Percentiles rank a stretch among this genome's conserved stretches.
Conservation (phyloP, 2,888 invertebrate species). For the Erebia epiphron region DNA sequence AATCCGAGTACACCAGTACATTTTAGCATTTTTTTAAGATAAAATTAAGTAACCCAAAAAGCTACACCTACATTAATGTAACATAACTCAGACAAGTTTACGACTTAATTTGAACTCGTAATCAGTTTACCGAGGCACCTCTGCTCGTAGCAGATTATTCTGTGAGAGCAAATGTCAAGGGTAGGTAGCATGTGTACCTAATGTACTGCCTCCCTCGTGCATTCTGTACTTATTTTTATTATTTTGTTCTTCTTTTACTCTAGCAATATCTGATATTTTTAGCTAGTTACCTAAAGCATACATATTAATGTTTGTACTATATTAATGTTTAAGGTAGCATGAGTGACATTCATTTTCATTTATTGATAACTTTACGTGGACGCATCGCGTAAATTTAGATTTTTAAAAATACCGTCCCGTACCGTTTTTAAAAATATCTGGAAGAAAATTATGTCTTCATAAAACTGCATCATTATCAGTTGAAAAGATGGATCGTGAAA, state of each 20-base stretch:
- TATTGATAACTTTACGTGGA: no score
- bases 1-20: not conserved
- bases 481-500: no score
- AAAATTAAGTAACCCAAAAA: slow-evolving; percentile 36
- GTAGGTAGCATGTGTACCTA: not conserved
- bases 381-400: no score
- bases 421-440: no score
- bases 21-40: slow-evolving; percentile 34
- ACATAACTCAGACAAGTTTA: slow-evolving; percentile 76
- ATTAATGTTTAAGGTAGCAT: no score
- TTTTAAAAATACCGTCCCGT: no score
- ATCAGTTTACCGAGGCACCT: slow-evolving; percentile 73
- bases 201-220: slow-evolving; percentile 6
- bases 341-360: no score
- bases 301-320: no score
- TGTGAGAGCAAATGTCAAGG: slow-evolving; percentile 50
- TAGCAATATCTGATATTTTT: not conserved
- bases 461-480: no score
- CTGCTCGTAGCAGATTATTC: slow-evolving; percentile 63
- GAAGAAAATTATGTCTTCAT: no score
- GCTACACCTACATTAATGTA: slow-evolving; percentile 55
- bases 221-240: not conserved
- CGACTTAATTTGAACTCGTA: slow-evolving; percentile 80
- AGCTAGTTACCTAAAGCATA: no score
- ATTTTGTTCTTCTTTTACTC: not conserved